phyloP scores from a whole-genome alignment of 2,113 vertebrate genomes.

The Ailuropoda melanoleuca region DNA sequence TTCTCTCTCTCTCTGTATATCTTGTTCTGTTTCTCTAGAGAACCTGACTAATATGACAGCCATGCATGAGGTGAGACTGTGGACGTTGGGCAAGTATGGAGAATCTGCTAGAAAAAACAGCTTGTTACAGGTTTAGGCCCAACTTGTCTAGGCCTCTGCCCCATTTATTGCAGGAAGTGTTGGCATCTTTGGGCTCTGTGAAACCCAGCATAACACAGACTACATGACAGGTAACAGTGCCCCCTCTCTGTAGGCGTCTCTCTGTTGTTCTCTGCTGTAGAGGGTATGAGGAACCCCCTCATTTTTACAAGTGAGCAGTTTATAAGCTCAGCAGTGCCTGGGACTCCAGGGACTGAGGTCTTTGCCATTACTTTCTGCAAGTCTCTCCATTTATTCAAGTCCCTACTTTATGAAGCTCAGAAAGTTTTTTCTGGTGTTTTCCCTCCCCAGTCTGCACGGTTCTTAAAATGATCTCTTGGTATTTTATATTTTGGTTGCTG shows the following conservation, averaged over 20 bases:
- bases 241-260: not conserved
- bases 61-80: not conserved
- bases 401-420: not conserved
- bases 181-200: not conserved
- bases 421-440: not conserved
- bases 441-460: not conserved
- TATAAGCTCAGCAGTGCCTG: not conserved
- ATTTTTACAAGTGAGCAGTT: not conserved
- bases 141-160: not conserved
- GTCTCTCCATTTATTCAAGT: not conserved
- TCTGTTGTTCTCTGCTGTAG: not conserved
- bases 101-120: not conserved
- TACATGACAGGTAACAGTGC: too few species aligned
- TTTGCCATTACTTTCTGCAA: not conserved
- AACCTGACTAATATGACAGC: not conserved
- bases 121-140: not conserved
- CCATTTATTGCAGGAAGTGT: not conserved
- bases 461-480: not conserved
- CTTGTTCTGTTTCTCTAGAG: not conserved
- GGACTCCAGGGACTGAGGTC: not conserved
- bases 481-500: not conserved
- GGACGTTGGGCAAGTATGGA: not conserved
- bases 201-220: not conserved
- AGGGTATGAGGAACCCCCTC: not conserved
- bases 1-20: not conserved